A percentile compares a stretch with the other conserved stretches of the same genome.
Conservation (phyloP, 2,797 vertebrate genomes). For the Epinephelus malabaricus region DNA sequence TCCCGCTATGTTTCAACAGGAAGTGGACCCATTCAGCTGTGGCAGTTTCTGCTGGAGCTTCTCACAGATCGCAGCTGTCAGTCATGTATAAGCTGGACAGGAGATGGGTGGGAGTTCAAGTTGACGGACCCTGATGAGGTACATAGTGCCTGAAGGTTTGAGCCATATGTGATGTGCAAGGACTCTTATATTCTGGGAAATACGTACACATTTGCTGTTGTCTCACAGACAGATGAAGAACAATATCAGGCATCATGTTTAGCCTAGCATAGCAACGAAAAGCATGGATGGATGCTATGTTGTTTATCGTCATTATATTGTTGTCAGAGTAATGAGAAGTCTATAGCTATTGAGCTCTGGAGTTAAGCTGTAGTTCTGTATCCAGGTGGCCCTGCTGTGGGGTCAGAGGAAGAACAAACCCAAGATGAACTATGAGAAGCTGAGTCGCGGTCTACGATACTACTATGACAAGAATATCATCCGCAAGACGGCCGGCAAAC, state of each 20-base stretch:
- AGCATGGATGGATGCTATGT: not conserved
- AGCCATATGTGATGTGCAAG: not conserved
- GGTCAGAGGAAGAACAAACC: constrained; percentile 84
- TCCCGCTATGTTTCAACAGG: constrained; percentile 54
- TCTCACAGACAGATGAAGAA: too few species aligned
- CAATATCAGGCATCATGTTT: too few species aligned
- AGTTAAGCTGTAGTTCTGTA: not conserved
- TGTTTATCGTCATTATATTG: not conserved
- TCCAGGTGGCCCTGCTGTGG: constrained; percentile 83
- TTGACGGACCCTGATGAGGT: constrained; percentile 84
- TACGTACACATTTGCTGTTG: too few species aligned
- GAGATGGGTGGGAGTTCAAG: constrained; percentile 86
- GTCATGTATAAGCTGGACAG: constrained; percentile 85
- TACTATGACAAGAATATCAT: constrained; percentile 88
- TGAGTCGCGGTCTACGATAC: constrained; percentile 83
- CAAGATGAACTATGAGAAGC: constrained; percentile 87
- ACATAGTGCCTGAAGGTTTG: not conserved
- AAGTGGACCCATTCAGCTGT: constrained; percentile 84
- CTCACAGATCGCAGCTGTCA: constrained; percentile 83
- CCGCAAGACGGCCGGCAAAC: constrained; percentile 81
- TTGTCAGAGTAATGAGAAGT: not conserved
- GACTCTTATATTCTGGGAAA: not conserved
- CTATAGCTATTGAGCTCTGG: not conserved
- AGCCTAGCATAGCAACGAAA: too few species aligned
- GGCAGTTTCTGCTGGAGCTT: constrained; percentile 86